Conservation (phyloP, 2,797 vertebrate genomes). For the Jordanella pulchra region DNA sequence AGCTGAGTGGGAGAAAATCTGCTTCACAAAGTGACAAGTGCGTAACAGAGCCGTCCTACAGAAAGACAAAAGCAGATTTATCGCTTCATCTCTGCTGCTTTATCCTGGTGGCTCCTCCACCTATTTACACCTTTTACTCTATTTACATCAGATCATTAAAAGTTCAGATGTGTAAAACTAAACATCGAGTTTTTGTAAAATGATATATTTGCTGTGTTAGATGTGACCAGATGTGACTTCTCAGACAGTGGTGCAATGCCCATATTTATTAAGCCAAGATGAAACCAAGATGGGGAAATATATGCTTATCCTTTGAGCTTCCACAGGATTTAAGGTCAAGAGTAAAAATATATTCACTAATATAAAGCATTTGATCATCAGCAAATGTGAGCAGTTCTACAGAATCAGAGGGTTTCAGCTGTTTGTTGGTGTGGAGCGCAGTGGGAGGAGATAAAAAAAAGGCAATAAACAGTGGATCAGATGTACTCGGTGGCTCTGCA, state of each 20-base stretch:
- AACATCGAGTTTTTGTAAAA: neutral
- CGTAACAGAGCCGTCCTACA: constrained; percentile 17
- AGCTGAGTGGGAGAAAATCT: constrained; percentile 52
- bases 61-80: constrained; percentile 12
- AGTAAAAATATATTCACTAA: too few relatives aligned
- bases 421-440: neutral
- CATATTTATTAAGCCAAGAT: neutral
- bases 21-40: constrained; percentile 21
- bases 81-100: constrained; percentile 33
- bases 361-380: neutral
- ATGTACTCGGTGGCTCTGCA: too few relatives aligned
- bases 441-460: too few relatives aligned
- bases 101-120: constrained; percentile 12
- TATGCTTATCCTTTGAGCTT: neutral
- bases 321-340: neutral
- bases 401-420: neutral
- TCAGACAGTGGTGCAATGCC: neutral
- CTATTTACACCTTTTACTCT: constrained; percentile 24
- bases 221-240: too few relatives aligned
- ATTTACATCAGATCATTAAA: neutral
- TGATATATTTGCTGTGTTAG: too few relatives aligned
- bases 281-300: neutral
- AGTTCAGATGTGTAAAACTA: neutral
- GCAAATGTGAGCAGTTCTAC: neutral
- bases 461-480: too few relatives aligned